Evolutionary conservation across 2,888 invertebrate genomes (phyloP).

Genomic region (Idaea straminata): DNA sequence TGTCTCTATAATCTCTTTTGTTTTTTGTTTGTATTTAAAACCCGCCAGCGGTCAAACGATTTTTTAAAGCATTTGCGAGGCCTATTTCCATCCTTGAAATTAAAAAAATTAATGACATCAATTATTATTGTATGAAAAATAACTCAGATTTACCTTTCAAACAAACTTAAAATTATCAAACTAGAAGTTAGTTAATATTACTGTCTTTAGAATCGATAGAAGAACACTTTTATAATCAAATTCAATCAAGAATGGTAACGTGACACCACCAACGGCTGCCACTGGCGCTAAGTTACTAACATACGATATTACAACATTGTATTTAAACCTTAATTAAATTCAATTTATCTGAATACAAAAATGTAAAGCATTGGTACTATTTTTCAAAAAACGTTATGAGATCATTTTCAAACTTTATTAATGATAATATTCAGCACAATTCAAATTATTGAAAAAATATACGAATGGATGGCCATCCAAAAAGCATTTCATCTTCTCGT

Average conservation of each 20-base stretch:
- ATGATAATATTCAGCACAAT: not conserved
- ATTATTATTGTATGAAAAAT: not conserved
- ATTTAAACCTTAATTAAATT: not conserved
- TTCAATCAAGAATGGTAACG: constrained; percentile 66
- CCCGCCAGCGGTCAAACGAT: constrained; percentile 9
- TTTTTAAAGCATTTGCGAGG: constrained; percentile 1
- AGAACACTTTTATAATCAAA: constrained; percentile 11
- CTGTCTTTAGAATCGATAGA: not conserved
- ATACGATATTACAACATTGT: constrained; percentile 25
- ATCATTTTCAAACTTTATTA: not conserved
- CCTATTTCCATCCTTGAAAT: constrained; percentile 14
- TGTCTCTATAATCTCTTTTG: not conserved
- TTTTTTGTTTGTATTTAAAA: not conserved
- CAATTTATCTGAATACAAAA: constrained; percentile 8
- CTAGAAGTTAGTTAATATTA: not conserved
- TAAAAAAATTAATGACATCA: not conserved
- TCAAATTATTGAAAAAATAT: not conserved
- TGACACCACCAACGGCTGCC: constrained; percentile 77
- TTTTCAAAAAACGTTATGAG: not conserved
- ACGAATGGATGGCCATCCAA: not conserved
- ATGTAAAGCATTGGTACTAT: constrained; percentile 19
- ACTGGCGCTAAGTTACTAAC: constrained; percentile 54
- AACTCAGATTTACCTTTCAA: not conserved
- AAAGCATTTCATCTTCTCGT: no score
- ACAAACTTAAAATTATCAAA: not conserved